Conservation (phyloP, 2,113 vertebrate species). For the Tautogolabrus adspersus region DNA sequence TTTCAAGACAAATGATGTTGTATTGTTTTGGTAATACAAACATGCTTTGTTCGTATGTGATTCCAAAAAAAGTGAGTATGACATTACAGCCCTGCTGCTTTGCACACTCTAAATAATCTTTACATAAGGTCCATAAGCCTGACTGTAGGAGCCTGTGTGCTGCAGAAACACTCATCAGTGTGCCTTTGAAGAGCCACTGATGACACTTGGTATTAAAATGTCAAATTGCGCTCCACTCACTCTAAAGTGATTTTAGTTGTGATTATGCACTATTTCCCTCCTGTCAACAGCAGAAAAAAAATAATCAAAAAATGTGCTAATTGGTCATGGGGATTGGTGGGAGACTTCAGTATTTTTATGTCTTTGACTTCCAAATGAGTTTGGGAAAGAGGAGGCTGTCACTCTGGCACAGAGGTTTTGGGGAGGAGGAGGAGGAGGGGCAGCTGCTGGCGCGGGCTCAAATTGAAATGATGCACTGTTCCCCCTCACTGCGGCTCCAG, state of each 20-base stretch:
- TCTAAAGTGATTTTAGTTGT: conserved; percentile 77
- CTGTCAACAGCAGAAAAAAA: conserved; percentile 62
- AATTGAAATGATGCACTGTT: conserved; percentile 84
- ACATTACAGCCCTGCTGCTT: not conserved
- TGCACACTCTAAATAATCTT: conserved; percentile 13
- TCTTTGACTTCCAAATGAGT: conserved; percentile 82
- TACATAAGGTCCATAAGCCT: conserved; percentile 34
- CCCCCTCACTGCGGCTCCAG: conserved; percentile 78
- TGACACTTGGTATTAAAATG: conserved; percentile 79
- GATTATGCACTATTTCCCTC: conserved; percentile 74
- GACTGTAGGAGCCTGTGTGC: conserved; percentile 5
- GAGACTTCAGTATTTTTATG: conserved; percentile 78
- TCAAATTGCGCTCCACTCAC: conserved; percentile 74
- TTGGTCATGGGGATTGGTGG: conserved; percentile 81
- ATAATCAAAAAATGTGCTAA: conserved; percentile 76
- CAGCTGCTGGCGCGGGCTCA: conserved; percentile 74
- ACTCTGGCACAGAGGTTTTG: conserved; percentile 70
- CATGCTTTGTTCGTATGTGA: not conserved
- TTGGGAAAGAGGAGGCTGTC: conserved; percentile 76
- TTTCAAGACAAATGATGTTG: no score
- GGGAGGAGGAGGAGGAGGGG: conserved; percentile 56
- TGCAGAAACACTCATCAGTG: conserved; percentile 52
- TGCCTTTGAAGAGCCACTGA: conserved; percentile 64
- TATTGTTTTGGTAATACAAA: not conserved
- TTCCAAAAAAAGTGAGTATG: not conserved